Evolutionary conservation across 1,140 invertebrate species (phyloP).

Genomic region (Pygmarrhopalites habei): DNA sequence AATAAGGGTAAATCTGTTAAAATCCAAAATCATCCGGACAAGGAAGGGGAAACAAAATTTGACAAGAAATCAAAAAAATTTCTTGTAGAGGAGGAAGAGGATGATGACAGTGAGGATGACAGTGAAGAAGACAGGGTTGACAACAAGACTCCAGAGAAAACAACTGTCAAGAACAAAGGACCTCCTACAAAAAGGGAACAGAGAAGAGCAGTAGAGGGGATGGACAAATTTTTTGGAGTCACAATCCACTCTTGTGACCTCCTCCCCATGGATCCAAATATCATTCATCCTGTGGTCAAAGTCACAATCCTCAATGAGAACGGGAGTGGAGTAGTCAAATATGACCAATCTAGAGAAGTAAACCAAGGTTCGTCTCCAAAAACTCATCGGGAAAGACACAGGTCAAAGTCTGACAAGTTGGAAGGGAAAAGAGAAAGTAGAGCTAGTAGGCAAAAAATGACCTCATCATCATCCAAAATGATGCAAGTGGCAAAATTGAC

Average conservation of each 20-base stretch:
- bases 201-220: slow-evolving; percentile 3
- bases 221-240: slow-evolving; percentile 23
- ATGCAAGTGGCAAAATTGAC: background rate
- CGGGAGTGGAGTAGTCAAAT: slow-evolving; percentile 12
- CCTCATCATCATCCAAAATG: background rate
- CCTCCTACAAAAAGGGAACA: background rate
- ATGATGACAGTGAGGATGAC: background rate
- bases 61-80: background rate
- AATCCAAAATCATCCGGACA: slow-evolving; percentile 3
- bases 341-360: background rate
- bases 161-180: no score
- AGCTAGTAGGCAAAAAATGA: background rate
- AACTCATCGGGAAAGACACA: background rate
- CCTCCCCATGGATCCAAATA: slow-evolving; percentile 31
- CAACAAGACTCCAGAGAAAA: background rate
- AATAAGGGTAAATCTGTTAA: slow-evolving; percentile 9
- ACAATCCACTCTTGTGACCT: slow-evolving; percentile 30
- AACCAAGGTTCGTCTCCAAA: background rate
- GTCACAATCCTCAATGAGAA: slow-evolving; percentile 27
- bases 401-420: background rate
- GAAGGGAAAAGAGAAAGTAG: background rate
- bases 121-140: background rate
- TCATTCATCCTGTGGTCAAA: slow-evolving; percentile 35
- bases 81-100: background rate
- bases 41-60: background rate